Percentiles rank a stretch among this genome's conserved stretches.
These are phyloP conservation scores for Protonibea diacanthus DNA, from an alignment of 2,797 vertebrate species.

Conservation along the genomic window DNA sequence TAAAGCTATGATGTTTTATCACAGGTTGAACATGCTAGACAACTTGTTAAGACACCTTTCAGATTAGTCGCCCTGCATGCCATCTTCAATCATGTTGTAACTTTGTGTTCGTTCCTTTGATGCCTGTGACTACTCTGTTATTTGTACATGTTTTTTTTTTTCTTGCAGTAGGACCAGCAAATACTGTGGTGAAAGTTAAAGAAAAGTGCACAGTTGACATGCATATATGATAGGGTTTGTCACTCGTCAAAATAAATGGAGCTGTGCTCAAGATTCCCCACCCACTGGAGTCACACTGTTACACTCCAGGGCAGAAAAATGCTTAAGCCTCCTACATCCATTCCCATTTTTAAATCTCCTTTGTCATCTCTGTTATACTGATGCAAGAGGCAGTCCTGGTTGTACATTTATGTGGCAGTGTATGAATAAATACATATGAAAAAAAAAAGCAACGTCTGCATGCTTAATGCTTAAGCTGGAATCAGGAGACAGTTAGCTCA, in stretches of 20 bases:
- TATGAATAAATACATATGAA: conserved; percentile 19
- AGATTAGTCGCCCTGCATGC: conserved; percentile 48
- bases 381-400: conserved; percentile 31
- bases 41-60: conserved; percentile 61
- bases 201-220: conserved; percentile 43
- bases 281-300: conserved; percentile 54
- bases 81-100: conserved; percentile 51
- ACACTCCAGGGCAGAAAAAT: conserved; percentile 45
- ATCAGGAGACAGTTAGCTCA: not conserved
- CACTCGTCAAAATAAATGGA: conserved; percentile 65
- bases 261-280: conserved; percentile 29
- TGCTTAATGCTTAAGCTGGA: conserved; percentile 6
- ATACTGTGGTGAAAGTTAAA: conserved; percentile 35
- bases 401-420: conserved; percentile 24
- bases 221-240: conserved; percentile 62
- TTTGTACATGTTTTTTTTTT: conserved; percentile 21
- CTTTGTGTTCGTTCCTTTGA: conserved; percentile 43
- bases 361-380: conserved; percentile 42
- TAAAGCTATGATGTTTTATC: conserved; percentile 68
- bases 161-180: conserved; percentile 32
- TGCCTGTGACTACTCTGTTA: conserved; percentile 35
- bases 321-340: conserved; percentile 37
- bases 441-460: conserved; percentile 1
- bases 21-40: conserved; percentile 68
- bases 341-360: conserved; percentile 47